These are phyloP conservation scores for Brachionus sp. DNA, from an alignment of 1,140 invertebrate species.

Conservation along the genomic window DNA sequence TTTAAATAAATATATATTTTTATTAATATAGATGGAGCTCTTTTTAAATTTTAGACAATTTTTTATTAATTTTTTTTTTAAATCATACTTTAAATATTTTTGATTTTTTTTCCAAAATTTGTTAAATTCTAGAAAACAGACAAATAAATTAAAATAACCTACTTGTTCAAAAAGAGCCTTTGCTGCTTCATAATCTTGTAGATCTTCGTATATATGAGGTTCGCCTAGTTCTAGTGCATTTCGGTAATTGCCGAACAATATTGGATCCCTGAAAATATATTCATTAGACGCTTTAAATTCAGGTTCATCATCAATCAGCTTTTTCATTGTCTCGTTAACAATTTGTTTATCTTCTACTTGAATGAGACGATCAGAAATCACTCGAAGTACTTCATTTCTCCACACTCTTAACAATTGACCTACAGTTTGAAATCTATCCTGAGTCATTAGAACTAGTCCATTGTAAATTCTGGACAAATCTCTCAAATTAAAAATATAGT, in stretches of 20 bases:
- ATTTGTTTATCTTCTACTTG: conserved; percentile 63
- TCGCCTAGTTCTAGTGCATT: conserved; percentile 75
- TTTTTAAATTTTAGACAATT: no score
- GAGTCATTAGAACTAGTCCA: conserved; percentile 72
- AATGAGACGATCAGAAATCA: conserved; percentile 80
- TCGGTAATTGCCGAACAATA: conserved; percentile 80
- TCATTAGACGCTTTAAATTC: conserved; percentile 57
- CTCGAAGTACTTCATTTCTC: conserved; percentile 79
- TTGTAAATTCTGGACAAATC: conserved; percentile 77
- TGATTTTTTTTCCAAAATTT: no score
- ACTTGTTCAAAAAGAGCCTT: conserved; percentile 75
- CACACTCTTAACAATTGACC: conserved; percentile 76
- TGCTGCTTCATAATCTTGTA: conserved; percentile 79
- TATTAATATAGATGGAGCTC: no score
- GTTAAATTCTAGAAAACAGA: no score
- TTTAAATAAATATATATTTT: no score
- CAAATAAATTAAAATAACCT: neutral
- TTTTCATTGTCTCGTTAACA: conserved; percentile 45
- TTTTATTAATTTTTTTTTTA: no score
- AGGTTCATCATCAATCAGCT: conserved; percentile 14
- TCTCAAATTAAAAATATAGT: conserved; percentile 87
- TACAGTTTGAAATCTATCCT: conserved; percentile 65
- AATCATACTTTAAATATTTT: no score
- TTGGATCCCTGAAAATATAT: conserved; percentile 72
- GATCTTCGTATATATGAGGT: conserved; percentile 76